Percentiles rank a stretch among this genome's conserved stretches.
phyloP scores from a whole-genome alignment of 2,797 vertebrate species.

The Todus mexicanus region DNA sequence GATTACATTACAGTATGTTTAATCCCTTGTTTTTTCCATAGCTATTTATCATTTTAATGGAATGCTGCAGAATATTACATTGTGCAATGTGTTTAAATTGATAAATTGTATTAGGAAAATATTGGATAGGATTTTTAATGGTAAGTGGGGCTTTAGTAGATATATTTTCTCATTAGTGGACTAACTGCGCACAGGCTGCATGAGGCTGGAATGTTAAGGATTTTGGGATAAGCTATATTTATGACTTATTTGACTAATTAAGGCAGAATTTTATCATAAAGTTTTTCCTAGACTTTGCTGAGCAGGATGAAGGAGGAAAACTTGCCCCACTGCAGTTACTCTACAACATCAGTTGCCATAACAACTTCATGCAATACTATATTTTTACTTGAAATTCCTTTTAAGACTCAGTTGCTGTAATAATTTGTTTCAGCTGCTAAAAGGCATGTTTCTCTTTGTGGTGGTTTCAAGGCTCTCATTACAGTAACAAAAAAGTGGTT shows the following conservation, averaged over 20 bases:
- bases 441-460: slow-evolving; percentile 78
- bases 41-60: slow-evolving; percentile 79
- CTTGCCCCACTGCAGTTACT: slow-evolving; percentile 77
- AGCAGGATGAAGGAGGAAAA: slow-evolving; percentile 72
- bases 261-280: slow-evolving; percentile 75
- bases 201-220: slow-evolving; percentile 72
- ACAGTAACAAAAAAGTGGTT: slow-evolving; percentile 69
- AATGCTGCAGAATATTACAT: slow-evolving; percentile 72
- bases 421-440: slow-evolving; percentile 78
- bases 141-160: slow-evolving; percentile 74
- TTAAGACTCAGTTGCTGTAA: slow-evolving; percentile 78
- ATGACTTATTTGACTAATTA: slow-evolving; percentile 79
- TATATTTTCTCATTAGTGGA: slow-evolving; percentile 80
- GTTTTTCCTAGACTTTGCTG: slow-evolving; percentile 75
- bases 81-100: slow-evolving; percentile 78
- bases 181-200: slow-evolving; percentile 60
- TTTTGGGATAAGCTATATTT: slow-evolving; percentile 77
- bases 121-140: slow-evolving; percentile 74
- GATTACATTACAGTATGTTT: slow-evolving; percentile 64
- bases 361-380: slow-evolving; percentile 79
- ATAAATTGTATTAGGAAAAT: slow-evolving; percentile 78
- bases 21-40: slow-evolving; percentile 62
- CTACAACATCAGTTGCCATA: slow-evolving; percentile 80
- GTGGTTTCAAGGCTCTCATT: slow-evolving; percentile 75
- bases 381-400: slow-evolving; percentile 80